These are phyloP conservation scores for Spodoptera exigua DNA, from an alignment of 2,888 invertebrate species.

Conservation along the genomic window DNA sequence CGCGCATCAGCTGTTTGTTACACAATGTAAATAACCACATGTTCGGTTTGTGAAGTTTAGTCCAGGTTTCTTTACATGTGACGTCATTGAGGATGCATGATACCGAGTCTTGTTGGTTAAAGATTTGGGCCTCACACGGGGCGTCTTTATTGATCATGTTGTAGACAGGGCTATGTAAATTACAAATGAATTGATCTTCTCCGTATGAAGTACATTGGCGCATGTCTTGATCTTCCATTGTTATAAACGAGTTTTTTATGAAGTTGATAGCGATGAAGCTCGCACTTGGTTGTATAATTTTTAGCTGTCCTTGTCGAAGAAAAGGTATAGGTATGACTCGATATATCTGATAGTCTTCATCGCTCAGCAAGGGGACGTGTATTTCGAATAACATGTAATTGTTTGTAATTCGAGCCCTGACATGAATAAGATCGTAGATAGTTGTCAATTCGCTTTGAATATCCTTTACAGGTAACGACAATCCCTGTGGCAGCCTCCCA, in stretches of 20 bases:
- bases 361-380: conserved; percentile 6
- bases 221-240: conserved; percentile 6
- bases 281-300: conserved; percentile 1
- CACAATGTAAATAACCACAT: conserved; percentile 12
- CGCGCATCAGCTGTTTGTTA: conserved; percentile 6
- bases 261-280: conserved; percentile 10
- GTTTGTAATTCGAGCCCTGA: conserved; percentile 10
- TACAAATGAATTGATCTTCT: conserved; percentile 4
- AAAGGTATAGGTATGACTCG: too few relatives aligned
- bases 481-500: conserved; percentile 27
- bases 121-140: conserved; percentile 3
- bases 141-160: background rate
- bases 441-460: too few relatives aligned
- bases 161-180: background rate
- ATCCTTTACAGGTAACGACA: too few relatives aligned
- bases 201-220: conserved; percentile 1
- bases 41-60: too few relatives aligned
- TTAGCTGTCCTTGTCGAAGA: background rate
- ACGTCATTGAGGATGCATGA: too few relatives aligned
- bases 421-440: conserved; percentile 37
- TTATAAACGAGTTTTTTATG: conserved; percentile 2
- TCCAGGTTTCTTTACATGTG: too few relatives aligned
- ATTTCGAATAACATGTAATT: conserved; percentile 4
- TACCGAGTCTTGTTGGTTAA: too few relatives aligned
- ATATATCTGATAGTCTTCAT: background rate